Evolutionary conservation across 2,888 invertebrate species (phyloP), one percentile per base, ranked within the genome.

Genomic region (Hydraecia micacea): DNA sequence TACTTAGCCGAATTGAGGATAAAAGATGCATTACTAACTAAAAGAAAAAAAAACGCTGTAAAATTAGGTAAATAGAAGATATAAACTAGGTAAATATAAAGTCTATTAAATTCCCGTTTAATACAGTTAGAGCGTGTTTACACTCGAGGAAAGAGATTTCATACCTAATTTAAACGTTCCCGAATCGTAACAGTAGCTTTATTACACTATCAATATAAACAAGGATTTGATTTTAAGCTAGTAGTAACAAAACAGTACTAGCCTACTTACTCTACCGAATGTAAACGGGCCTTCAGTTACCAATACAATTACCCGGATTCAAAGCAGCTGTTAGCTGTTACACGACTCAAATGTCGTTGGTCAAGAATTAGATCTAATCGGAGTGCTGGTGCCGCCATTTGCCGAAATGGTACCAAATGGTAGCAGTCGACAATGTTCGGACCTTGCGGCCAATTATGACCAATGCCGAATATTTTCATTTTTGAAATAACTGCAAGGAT

Each of bases 341-440:
- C 86, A 85, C 83, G 87, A 85, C 82, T 78, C 71, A 84, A 89
- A 83, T 87, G 87, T 85, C 83, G 83, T 91, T 91, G 91, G 90
- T 88, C 90, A 91, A 87, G 72, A 87, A 82, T 80, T 84, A 83
- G 90, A 90, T 91, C 72, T 89, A 86, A 90, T 90, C 88, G 73
- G 28, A 81, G 81, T 87, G 85, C 87, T 84, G 75, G 69, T 74
- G 81, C 79, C 79, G 77, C 86, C 83, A 77, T 84, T 86, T 77
- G 81, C 80, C 83, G 60, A 78, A 86, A 81, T 75, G 79, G 73
- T 84, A 82, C 52, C n/a, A n/a, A n/a, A n/a, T n/a, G n/a, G n/a
- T n/a, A n/a, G n/a, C n/a, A n/a, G n/a, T n/a, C n/a, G n/a, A n/a
- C 58, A 73, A 65, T 81, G 58, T 74, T 66, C 49, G 69, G 70